phyloP scores from a whole-genome alignment of 30 jellyfish, hydroid and myxozoan species.

The Turritopsis dohrnii region DNA sequence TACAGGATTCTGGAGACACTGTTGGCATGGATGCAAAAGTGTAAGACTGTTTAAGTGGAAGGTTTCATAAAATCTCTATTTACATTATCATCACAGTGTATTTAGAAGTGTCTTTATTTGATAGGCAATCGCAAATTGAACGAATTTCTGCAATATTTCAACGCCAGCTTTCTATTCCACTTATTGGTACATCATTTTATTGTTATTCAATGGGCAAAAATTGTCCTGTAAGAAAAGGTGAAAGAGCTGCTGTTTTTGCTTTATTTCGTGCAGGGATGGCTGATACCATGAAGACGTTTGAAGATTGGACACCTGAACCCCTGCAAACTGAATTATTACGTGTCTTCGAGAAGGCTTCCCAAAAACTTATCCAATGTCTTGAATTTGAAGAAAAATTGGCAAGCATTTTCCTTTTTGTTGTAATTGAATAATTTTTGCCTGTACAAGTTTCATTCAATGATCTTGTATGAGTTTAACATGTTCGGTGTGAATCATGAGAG shows the following conservation, averaged over 20 bases:
- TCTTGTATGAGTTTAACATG: too few relatives aligned
- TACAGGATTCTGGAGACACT: conserved; percentile 52
- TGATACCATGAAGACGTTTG: conserved; percentile 51
- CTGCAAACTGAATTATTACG: conserved; percentile 40
- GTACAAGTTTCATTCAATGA: too few relatives aligned
- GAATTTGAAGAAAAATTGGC: conserved; percentile 80
- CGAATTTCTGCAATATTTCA: conserved; percentile 54
- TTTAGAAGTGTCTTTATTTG: neutral
- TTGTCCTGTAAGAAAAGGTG: neutral
- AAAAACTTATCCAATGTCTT: conserved; percentile 49
- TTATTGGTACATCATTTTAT: conserved; percentile 39
- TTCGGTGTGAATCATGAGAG: too few relatives aligned
- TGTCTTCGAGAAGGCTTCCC: conserved; percentile 55
- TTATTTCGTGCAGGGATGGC: conserved; percentile 66
- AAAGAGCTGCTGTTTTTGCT: neutral
- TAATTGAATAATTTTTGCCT: neutral
- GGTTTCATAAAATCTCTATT: neutral
- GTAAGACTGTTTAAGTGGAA: conserved; percentile 2
- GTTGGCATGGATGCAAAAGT: conserved; percentile 53
- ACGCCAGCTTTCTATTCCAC: conserved; percentile 85
- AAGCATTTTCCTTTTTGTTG: neutral
- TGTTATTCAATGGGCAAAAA: neutral
- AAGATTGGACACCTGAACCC: conserved; percentile 93
- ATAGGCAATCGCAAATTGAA: conserved; percentile 66
- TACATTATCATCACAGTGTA: neutral